Evolutionary conservation across 2,888 invertebrate genomes (phyloP).

Genomic region (Colletes collaris): DNA sequence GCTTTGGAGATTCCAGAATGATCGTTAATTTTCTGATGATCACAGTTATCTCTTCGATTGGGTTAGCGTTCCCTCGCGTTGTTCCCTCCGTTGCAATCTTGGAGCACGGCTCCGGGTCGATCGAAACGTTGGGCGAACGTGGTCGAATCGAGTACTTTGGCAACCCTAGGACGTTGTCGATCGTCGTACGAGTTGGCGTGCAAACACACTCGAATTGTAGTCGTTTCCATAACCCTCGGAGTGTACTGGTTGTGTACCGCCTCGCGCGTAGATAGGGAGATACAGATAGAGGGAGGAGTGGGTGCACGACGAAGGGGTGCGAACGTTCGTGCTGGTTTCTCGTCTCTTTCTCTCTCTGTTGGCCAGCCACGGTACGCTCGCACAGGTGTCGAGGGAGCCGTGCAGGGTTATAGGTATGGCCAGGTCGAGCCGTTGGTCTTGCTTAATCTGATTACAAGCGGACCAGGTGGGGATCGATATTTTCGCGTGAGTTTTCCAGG

Average conservation of each 20-base stretch:
- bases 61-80: too few relatives aligned
- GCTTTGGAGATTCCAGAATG: too few relatives aligned
- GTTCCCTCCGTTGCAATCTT: too few relatives aligned
- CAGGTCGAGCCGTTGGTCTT: slow-evolving; percentile 72
- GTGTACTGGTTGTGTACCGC: slow-evolving; percentile 39
- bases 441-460: slow-evolving; percentile 76
- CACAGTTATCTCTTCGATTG: too few relatives aligned
- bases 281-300: slow-evolving; percentile 37
- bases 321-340: slow-evolving; percentile 30
- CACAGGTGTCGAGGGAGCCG: slow-evolving; percentile 58
- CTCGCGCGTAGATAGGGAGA: slow-evolving; percentile 54
- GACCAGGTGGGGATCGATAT: slow-evolving; percentile 75
- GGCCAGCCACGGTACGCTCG: slow-evolving; percentile 36
- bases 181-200: slow-evolving; percentile 33
- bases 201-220: slow-evolving; percentile 51
- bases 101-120: too few relatives aligned
- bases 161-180: slow-evolving; percentile 32
- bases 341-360: slow-evolving; percentile 1
- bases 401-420: slow-evolving; percentile 66
- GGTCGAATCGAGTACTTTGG: slow-evolving; percentile 27
- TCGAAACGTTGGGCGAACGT: slow-evolving; percentile 3
- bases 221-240: slow-evolving; percentile 49
- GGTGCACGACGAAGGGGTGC: slow-evolving; percentile 33
- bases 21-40: too few relatives aligned
- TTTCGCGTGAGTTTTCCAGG: slow-evolving; percentile 80